Evolutionary conservation across 2,797 vertebrate genomes (phyloP), one percentile per base, ranked within the genome.

Genomic region (Cossypha caffra): DNA sequence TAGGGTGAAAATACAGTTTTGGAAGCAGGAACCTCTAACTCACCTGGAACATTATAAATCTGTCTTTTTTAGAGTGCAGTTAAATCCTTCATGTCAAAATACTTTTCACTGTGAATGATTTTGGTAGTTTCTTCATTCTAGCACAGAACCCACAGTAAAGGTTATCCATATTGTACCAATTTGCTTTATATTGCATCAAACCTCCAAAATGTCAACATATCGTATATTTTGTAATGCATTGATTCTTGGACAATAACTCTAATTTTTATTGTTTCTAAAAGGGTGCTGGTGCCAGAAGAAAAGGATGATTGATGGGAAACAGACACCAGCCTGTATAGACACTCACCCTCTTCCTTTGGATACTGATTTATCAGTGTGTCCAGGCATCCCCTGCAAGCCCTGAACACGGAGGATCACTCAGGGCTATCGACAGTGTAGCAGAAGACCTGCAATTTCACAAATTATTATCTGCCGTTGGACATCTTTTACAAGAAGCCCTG

Each of bases 291-390:
- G 96, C 97, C 97, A 97, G 98, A 98, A 97, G 95, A 98, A 96
- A 98, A 98, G 97, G 97, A 98, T 99, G 99, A 99, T 97, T 98
- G 99, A 98, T 98, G 98, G 98, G 97, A 98, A 95, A 96, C 97
- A 97, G 96, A 98, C 98, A 97, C 98, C 94, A 97, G 97, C 96
- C 98, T 95, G 90, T 95, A 97, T 95, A 97, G 98, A 98, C 97
- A 96, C 83, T 98, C 98, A 97, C 98, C 98, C 83, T 97, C 96
- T 97, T 95, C 96, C 98, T 97, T 97, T 77, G 86, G 96, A 97
- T 93, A 45, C 97, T 97, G 96, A 98, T 93, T 96, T 98, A 97
- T 98, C 98, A 94, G 93, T 76, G 90, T 91, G 21, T 97, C 98
- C 96, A 94, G 96, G 92, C 95, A 61, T 92, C 80, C 83, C 81